Percentiles rank a stretch among this genome's conserved stretches.
These are phyloP conservation scores for Empis stercorea DNA, from an alignment of 2,888 invertebrate species.

Conservation along the genomic window DNA sequence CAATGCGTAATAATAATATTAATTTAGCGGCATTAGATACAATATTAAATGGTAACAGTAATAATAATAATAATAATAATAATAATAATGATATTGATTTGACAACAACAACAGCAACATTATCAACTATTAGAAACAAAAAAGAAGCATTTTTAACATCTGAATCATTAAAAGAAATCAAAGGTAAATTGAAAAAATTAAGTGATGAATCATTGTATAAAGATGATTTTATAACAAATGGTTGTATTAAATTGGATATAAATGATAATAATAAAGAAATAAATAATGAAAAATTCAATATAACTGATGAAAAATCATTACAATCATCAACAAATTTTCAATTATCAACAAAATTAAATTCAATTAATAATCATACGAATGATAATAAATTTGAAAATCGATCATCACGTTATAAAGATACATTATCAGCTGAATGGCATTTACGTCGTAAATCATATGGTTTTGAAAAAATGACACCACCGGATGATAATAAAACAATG, in stretches of 20 bases:
- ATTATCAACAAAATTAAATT: slow-evolving; percentile 19
- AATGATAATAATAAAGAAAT: neutral
- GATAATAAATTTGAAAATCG: slow-evolving; percentile 28
- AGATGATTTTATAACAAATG: slow-evolving; percentile 26
- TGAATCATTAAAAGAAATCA: slow-evolving; percentile 45
- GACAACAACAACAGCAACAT: slow-evolving; percentile 11
- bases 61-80: slow-evolving; percentile 42
- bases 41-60: slow-evolving; percentile 36
- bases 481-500: slow-evolving; percentile 27
- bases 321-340: slow-evolving; percentile 2
- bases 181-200: slow-evolving; percentile 42
- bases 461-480: slow-evolving; percentile 46
- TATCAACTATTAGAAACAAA: too few species aligned
- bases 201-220: slow-evolving; percentile 38
- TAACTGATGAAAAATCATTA: neutral
- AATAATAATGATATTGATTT: slow-evolving; percentile 5
- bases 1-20: slow-evolving; percentile 41
- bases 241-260: neutral
- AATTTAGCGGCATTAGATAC: slow-evolving; percentile 42
- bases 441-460: slow-evolving; percentile 65
- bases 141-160: slow-evolving; percentile 45
- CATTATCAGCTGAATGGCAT: slow-evolving; percentile 50
- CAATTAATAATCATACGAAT: slow-evolving; percentile 17
- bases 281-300: neutral
- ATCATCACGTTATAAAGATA: slow-evolving; percentile 26